Percentiles rank a stretch among this genome's conserved stretches.
Conservation (phyloP, 2,888 invertebrate species). For the Catocala fraxini region DNA sequence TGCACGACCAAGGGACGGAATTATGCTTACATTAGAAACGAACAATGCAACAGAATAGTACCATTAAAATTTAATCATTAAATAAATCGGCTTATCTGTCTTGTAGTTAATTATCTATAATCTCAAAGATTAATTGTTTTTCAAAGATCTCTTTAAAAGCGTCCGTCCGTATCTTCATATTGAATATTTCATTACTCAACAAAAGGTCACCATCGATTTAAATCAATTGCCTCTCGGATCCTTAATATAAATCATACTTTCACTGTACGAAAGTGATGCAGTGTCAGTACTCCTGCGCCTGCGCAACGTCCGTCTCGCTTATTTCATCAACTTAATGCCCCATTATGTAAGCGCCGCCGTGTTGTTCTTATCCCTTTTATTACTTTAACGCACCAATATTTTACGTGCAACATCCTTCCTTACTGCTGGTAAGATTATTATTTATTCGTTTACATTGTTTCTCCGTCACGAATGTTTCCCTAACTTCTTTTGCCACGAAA, state of each 20-base stretch:
- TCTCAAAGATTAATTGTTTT: too few relatives aligned
- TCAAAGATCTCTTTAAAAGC: neutral
- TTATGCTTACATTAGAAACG: too few relatives aligned
- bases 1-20: too few relatives aligned
- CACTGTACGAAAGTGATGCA: slow-evolving; percentile 47
- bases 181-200: neutral
- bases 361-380: slow-evolving; percentile 35
- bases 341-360: slow-evolving; percentile 35
- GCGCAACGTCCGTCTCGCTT: slow-evolving; percentile 34
- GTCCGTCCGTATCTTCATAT: neutral
- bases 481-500: too few relatives aligned
- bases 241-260: slow-evolving; percentile 53
- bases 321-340: slow-evolving; percentile 38
- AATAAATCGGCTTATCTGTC: neutral
- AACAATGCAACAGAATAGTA: too few relatives aligned
- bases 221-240: slow-evolving; percentile 37
- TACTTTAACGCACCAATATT: slow-evolving; percentile 8
- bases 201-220: slow-evolving; percentile 41
- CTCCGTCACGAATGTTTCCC: too few relatives aligned
- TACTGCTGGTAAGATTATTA: too few relatives aligned
- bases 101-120: neutral
- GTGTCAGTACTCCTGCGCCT: slow-evolving; percentile 35
- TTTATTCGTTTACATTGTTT: too few relatives aligned
- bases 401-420: too few relatives aligned
- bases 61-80: too few relatives aligned